A percentile compares a stretch with the other conserved stretches of the same genome.
These are phyloP conservation scores for Serilophus lunatus DNA, from an alignment of 2,113 vertebrate species.

Conservation along the genomic window DNA sequence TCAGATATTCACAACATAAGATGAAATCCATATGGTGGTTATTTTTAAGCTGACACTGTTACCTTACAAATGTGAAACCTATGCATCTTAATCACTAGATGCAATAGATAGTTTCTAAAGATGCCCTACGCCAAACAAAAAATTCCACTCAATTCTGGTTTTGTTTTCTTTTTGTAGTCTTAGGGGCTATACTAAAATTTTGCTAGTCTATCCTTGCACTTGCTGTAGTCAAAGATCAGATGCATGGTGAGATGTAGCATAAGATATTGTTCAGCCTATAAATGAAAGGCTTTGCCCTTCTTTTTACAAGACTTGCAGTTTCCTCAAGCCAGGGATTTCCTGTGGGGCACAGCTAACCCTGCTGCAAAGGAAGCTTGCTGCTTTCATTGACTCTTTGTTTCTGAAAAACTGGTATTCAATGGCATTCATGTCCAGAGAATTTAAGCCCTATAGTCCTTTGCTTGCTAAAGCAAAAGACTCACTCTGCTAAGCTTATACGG, in stretches of 20 bases:
- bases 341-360: conserved; percentile 61
- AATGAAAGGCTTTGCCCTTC: conserved; percentile 41
- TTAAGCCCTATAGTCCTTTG: background rate
- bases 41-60: background rate
- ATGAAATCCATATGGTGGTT: background rate
- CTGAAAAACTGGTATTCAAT: conserved; percentile 17
- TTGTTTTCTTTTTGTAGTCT: background rate
- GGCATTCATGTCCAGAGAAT: background rate
- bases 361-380: conserved; percentile 30
- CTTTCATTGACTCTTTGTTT: conserved; percentile 54
- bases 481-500: background rate
- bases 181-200: background rate
- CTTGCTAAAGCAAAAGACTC: background rate
- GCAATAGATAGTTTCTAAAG: background rate
- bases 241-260: background rate
- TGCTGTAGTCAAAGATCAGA: background rate
- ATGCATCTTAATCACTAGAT: background rate
- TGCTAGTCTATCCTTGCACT: background rate
- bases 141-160: background rate
- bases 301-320: conserved; percentile 33
- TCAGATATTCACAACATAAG: background rate
- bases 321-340: conserved; percentile 51
- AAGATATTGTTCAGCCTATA: background rate
- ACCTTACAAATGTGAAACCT: background rate
- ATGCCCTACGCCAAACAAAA: background rate